Evolutionary conservation across 2,888 invertebrate genomes (phyloP).

Genomic region (Villa cingulata): DNA sequence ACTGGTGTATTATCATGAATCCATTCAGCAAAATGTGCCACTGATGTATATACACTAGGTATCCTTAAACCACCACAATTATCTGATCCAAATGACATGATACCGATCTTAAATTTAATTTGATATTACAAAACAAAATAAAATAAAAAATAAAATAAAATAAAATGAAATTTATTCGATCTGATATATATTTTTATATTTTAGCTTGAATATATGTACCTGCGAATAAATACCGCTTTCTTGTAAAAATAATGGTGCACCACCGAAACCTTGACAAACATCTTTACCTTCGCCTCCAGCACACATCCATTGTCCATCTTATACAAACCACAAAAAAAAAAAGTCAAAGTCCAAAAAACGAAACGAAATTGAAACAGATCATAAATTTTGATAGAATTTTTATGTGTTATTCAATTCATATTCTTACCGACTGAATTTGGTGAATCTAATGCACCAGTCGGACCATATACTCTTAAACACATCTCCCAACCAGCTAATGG

Average conservation of each 20-base stretch:
- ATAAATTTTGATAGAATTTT: too few species aligned
- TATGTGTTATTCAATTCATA: neutral
- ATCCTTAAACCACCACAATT: constrained; percentile 59
- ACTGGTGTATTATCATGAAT: constrained; percentile 55
- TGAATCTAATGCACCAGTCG: constrained; percentile 44
- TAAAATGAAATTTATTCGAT: neutral
- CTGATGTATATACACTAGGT: constrained; percentile 63
- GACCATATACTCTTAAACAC: constrained; percentile 54
- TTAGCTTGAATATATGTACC: constrained; percentile 33
- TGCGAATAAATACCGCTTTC: constrained; percentile 50
- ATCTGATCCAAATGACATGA: constrained; percentile 67
- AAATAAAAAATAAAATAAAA: neutral
- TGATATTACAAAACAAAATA: too few species aligned
- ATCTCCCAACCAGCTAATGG: constrained; percentile 51
- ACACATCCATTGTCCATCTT: constrained; percentile 50
- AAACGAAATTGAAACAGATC: too few species aligned
- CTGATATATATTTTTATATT: neutral
- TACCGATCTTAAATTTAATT: constrained; percentile 48
- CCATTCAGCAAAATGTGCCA: constrained; percentile 62
- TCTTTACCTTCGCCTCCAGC: constrained; percentile 65
- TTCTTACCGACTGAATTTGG: constrained; percentile 31
- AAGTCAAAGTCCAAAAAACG: neutral
- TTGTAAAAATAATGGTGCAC: constrained; percentile 53
- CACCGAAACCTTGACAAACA: constrained; percentile 68
- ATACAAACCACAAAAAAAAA: neutral